Percentiles rank a stretch among this genome's conserved stretches.
Conservation (phyloP, 1,140 invertebrate species). For the Atta colombica region DNA sequence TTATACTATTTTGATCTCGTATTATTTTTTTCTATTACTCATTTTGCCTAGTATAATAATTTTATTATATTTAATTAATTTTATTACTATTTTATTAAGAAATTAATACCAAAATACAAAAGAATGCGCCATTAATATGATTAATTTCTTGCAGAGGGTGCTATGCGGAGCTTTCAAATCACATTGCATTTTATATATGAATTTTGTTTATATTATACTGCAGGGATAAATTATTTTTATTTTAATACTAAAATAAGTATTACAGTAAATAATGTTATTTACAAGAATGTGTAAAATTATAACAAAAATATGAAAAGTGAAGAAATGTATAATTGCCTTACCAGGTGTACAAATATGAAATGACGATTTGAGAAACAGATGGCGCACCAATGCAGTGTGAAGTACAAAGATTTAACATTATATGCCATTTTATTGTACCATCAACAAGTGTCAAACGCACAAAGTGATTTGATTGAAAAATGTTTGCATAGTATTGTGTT, state of each 20-base stretch:
- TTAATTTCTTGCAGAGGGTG: neutral
- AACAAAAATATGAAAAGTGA: neutral
- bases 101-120: neutral
- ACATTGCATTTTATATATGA: neutral
- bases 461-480: no score
- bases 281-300: neutral
- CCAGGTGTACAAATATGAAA: no score
- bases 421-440: no score
- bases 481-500: no score
- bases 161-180: neutral
- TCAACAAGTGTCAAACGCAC: no score
- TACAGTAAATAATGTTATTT: neutral
- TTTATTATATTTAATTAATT: neutral
- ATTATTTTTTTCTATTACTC: neutral
- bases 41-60: neutral
- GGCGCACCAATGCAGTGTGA: no score
- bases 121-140: neutral
- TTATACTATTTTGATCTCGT: neutral
- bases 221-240: neutral
- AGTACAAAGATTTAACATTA: no score
- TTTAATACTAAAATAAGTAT: neutral
- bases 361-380: no score
- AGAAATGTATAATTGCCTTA: neutral
- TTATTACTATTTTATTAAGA: neutral
- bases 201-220: neutral